Conservation (phyloP, 2,113 vertebrate species). For the Thamnaconus septentrionalis region DNA sequence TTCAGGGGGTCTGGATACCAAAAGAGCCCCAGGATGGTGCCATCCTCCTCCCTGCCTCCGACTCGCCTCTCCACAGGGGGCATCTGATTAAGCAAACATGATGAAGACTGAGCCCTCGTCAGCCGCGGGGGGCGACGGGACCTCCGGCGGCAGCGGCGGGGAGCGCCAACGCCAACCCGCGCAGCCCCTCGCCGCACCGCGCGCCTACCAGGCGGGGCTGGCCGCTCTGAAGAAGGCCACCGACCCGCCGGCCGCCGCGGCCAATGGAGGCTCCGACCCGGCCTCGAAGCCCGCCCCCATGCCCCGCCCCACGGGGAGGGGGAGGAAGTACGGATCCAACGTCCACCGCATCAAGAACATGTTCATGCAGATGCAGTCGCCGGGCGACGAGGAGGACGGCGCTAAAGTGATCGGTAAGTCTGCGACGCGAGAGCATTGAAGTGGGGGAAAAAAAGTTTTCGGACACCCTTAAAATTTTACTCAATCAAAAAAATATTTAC, state of each 20-base stretch:
- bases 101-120: conserved; percentile 90
- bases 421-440: no score
- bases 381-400: conserved; percentile 79
- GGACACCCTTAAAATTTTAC: no score
- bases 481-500: no score
- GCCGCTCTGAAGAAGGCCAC: conserved; percentile 87
- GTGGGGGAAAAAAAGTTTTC: no score
- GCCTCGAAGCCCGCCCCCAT: conserved; percentile 74
- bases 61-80: conserved; percentile 36
- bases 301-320: conserved; percentile 75
- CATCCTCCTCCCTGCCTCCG: conserved; percentile 39
- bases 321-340: conserved; percentile 93
- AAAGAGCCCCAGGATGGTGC: conserved; percentile 71
- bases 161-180: conserved; percentile 69
- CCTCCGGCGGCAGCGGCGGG: conserved; percentile 52
- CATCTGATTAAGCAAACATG: conserved; percentile 83
- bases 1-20: conserved; percentile 45
- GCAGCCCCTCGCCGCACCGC: conserved; percentile 92
- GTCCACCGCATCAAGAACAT: conserved; percentile 99
- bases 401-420: conserved; percentile 67
- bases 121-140: conserved; percentile 60
- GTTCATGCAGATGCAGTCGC: conserved; percentile 98
- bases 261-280: conserved; percentile 73
- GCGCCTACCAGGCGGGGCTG: conserved; percentile 93
- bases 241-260: conserved; percentile 75